These are phyloP conservation scores for Lanius ludovicianus DNA, from an alignment of 2,113 vertebrate genomes.

Conservation along the genomic window DNA sequence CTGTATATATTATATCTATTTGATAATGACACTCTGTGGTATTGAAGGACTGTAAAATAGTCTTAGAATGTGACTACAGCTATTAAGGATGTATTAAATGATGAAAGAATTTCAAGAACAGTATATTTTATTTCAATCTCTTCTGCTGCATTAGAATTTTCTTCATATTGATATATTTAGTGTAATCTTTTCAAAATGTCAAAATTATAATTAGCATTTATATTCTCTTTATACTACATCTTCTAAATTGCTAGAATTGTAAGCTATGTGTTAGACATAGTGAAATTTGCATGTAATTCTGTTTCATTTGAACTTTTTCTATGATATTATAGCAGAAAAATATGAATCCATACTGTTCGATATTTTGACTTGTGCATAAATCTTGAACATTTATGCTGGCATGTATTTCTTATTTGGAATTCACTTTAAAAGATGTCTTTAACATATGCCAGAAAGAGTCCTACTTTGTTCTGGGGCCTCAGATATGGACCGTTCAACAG, in stretches of 20 bases:
- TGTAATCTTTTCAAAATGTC: constrained; percentile 37
- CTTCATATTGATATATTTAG: not conserved
- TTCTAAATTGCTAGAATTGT: not conserved
- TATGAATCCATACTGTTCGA: not conserved
- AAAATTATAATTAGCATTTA: constrained; percentile 25
- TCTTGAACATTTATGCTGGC: not conserved
- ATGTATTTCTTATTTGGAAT: not conserved
- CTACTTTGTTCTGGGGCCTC: not conserved
- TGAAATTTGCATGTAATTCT: not conserved
- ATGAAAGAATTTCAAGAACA: not conserved
- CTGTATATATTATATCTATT: not conserved
- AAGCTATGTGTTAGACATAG: not conserved
- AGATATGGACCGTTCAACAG: not conserved
- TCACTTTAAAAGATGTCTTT: not conserved
- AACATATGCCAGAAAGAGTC: not conserved
- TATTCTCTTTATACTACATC: not conserved
- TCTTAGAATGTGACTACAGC: not conserved
- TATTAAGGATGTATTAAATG: constrained; percentile 14
- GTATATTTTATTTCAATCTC: not conserved
- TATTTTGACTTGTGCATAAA: not conserved
- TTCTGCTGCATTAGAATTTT: not conserved
- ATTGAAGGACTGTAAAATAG: not conserved
- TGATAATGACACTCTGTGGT: not conserved
- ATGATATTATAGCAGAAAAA: not conserved
- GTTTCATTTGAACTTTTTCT: not conserved